Percentiles rank a stretch among this genome's conserved stretches.
phyloP scores from a whole-genome alignment of 2,888 invertebrate genomes.

The Laspeyria flexula region DNA sequence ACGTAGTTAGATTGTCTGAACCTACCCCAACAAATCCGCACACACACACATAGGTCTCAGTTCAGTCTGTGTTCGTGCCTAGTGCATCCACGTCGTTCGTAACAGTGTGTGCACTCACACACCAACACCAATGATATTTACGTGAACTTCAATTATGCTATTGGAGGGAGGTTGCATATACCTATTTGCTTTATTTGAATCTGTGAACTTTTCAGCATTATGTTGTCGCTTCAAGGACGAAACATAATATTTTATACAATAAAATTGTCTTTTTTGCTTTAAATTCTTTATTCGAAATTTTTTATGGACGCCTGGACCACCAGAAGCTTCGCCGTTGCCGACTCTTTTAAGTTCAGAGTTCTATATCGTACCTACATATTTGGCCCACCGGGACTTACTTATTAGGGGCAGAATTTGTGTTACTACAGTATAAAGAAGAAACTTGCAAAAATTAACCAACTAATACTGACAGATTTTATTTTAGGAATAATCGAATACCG shows the following conservation, averaged over 20 bases:
- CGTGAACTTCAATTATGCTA: conserved; percentile 66
- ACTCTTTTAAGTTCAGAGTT: too few relatives aligned
- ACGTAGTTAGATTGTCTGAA: conserved; percentile 37
- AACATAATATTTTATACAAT: conserved; percentile 9
- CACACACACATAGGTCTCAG: conserved; percentile 57
- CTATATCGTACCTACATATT: too few relatives aligned
- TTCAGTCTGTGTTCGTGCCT: conserved; percentile 45
- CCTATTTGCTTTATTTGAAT: conserved; percentile 25
- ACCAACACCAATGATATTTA: conserved; percentile 49
- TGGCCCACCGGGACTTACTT: too few relatives aligned
- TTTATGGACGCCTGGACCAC: too few relatives aligned
- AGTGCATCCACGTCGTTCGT: conserved; percentile 27
- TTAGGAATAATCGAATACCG: too few relatives aligned
- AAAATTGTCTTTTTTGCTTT: conserved; percentile 1
- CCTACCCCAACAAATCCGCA: conserved; percentile 67
- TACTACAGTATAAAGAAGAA: too few relatives aligned
- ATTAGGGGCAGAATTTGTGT: too few relatives aligned
- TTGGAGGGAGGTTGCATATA: conserved; percentile 49
- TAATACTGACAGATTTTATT: too few relatives aligned
- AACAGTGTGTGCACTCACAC: conserved; percentile 43
- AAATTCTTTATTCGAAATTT: not conserved
- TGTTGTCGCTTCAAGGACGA: conserved; percentile 32
- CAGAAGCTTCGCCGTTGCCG: too few relatives aligned
- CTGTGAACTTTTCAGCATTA: conserved; percentile 33
- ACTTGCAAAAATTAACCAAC: too few relatives aligned